Base-by-base conservation (phyloP, 2,797 vertebrate species). In the Channa striata region DNA sequence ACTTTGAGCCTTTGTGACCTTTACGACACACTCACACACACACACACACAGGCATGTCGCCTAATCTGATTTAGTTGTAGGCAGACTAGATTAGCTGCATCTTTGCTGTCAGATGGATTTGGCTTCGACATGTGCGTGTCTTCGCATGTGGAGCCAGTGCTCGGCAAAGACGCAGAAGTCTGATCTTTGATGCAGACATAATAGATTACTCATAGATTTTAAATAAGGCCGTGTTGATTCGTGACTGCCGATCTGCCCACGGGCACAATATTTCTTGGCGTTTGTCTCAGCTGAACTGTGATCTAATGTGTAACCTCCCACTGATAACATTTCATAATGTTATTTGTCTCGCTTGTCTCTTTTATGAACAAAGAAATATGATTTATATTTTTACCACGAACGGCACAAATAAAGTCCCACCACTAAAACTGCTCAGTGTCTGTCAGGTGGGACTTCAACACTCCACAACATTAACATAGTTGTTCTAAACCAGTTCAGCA, bases 241-340 rank as follows among this genome's bases (percentile, higher is more conserved):
- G 78, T 89, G 84, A 87, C 84, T 65, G 54, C 70, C 61, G 72
- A 70, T 77, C 78, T 37, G 33, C 82, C 74, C 80, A 82, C 87
- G 49, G 75, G 16, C 77, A n/a, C 25, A 39, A 36, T 54, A 39
- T 40, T 47, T 72, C 64, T 66, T 69, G 59, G 53, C 11, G 1
- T 48, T 73, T 0, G 11, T 25, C 77, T 72, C 40, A 19, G 47
- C 54, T 83, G 71, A 75, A 51, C 75, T 71, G 68, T 44, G 65
- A 68, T 68, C 61, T 68, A 64, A 76, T 52, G 52, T 64, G 56
- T 75, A 67, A 61, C 68, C 49, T 81, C 70, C 77, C 51, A 65
- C 79, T 56, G 53, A 39, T 5, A 51, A 54, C 20, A 34, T 54
- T 64, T 76, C 21, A 62, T 37, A 10, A 9, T 20, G 39, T 34